Evolutionary conservation across 2,113 vertebrate genomes (phyloP), one percentile per base, ranked within the genome.

Genomic region (Tretioscincus oriximinensis): DNA sequence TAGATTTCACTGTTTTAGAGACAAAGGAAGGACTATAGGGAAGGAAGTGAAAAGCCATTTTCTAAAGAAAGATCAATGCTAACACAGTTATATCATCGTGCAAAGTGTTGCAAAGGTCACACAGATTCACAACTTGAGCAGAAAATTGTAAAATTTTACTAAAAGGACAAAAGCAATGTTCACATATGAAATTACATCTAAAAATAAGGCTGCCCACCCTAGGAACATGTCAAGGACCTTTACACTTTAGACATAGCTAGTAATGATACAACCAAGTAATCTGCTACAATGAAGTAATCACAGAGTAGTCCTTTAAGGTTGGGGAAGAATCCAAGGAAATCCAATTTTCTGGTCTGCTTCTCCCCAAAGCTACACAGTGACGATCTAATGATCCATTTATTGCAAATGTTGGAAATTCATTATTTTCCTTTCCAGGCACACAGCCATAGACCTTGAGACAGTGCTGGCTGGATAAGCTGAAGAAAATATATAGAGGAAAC

Each of bases 111-210:
- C 66, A 87, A 83, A 86, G 73, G 81, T 79, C 7, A 0, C 61
- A 81, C 0, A 75, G 81, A 70, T 78, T 90, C 79, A 84, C 73
- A 87, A 72, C 9, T 41, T 90, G 76, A 74, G 31, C 0, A 5
- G 61, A 88, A 89, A 86, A 85, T 10, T 63, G 64, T 29, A 84
- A 80, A 89, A 84, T 73, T 87, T 81, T 20, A 63, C 78, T 81
- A 65, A 76, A 86, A 88, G 51, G 65, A 77, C 47, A 81, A 85
- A 49, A 5, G 9, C 26, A 65, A 69, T 60, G 61, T 28, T 90
- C 74, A 67, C 65, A 82, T 85, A 87, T 80, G 70, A 87, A 91
- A 87, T 78, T 60, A 88, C 90, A 83, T 81, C 68, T 73, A 78
- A 85, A 71, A 64, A 26, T 82, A 28, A 90, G 87, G 21, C 58